Percentiles rank a stretch among this genome's conserved stretches.
These are phyloP conservation scores for Ciconia boyciana DNA, from an alignment of 2,113 vertebrate species.

Conservation along the genomic window DNA sequence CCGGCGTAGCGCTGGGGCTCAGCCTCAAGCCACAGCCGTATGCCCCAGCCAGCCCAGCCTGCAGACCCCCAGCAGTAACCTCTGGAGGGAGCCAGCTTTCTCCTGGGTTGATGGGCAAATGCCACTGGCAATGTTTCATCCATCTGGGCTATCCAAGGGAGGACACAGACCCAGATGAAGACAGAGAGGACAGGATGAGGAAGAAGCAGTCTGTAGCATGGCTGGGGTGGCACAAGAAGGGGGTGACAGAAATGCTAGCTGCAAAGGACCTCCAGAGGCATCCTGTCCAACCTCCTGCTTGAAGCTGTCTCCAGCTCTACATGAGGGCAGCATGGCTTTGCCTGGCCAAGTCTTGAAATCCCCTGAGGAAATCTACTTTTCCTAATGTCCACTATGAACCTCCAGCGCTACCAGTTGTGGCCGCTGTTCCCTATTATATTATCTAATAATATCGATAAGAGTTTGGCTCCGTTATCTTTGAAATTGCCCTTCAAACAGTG, in stretches of 20 bases:
- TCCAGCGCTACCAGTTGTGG: not conserved
- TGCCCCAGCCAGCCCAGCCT: not conserved
- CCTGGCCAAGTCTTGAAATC: not conserved
- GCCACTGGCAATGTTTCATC: not conserved
- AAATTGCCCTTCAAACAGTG: not conserved
- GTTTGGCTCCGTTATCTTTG: not conserved
- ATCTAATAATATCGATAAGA: not conserved
- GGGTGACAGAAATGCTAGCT: not conserved
- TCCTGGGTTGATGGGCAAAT: not conserved
- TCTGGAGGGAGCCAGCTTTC: not conserved
- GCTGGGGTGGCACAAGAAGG: not conserved
- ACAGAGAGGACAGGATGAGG: not conserved
- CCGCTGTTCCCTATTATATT: not conserved
- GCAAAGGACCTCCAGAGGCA: not conserved
- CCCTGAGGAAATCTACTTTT: not conserved
- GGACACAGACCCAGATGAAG: not conserved
- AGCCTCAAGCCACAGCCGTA: accelerated
- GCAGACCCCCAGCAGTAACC: not conserved
- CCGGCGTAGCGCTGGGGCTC: not conserved
- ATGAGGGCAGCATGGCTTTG: not conserved
- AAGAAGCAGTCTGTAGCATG: not conserved
- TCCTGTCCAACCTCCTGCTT: not conserved
- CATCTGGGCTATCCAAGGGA: not conserved
- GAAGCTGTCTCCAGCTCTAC: not conserved
- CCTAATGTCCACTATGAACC: not conserved